A percentile compares a stretch with the other conserved stretches of the same genome.
phyloP scores from a whole-genome alignment of 2,888 invertebrate genomes.

The Steinernema scapterisci region DNA sequence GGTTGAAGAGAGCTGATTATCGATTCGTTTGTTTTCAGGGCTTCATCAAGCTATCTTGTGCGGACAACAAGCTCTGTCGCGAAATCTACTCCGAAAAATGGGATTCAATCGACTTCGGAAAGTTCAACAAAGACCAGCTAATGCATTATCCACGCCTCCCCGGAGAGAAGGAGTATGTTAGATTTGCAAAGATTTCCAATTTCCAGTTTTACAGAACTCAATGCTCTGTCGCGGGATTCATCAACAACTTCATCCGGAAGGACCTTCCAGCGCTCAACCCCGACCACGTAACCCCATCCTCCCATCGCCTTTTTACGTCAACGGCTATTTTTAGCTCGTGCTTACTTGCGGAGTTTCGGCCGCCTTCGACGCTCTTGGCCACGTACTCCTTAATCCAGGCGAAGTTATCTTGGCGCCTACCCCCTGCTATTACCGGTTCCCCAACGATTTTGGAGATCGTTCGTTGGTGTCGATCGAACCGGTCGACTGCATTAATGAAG shows the following conservation, averaged over 20 bases:
- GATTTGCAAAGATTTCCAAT: too few relatives aligned
- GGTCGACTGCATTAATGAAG: slow-evolving; percentile 31
- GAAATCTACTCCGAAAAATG: slow-evolving; percentile 49
- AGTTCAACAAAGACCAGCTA: slow-evolving; percentile 43
- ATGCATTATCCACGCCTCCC: slow-evolving; percentile 47
- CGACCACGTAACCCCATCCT: slow-evolving; percentile 41
- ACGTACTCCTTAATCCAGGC: slow-evolving; percentile 48
- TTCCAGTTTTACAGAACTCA: slow-evolving; percentile 38
- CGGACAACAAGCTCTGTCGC: slow-evolving; percentile 44
- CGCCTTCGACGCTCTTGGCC: slow-evolving; percentile 46
- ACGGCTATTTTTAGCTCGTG: slow-evolving; percentile 39
- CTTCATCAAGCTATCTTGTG: slow-evolving; percentile 46
- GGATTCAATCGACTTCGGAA: slow-evolving; percentile 45
- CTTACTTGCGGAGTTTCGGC: slow-evolving; percentile 48
- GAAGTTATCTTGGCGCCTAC: slow-evolving; percentile 44
- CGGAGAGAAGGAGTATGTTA: slow-evolving; percentile 37
- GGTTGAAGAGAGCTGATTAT: not conserved
- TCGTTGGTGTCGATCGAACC: not conserved
- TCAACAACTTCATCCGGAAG: slow-evolving; percentile 43
- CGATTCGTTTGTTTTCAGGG: slow-evolving; percentile 37
- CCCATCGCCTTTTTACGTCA: not conserved
- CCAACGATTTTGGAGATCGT: slow-evolving; percentile 50
- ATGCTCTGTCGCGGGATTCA: slow-evolving; percentile 43
- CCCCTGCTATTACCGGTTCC: slow-evolving; percentile 52
- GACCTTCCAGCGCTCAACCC: slow-evolving; percentile 36